phyloP scores from a whole-genome alignment of 2,888 invertebrate species.

The Eremobia ochroleuca region DNA sequence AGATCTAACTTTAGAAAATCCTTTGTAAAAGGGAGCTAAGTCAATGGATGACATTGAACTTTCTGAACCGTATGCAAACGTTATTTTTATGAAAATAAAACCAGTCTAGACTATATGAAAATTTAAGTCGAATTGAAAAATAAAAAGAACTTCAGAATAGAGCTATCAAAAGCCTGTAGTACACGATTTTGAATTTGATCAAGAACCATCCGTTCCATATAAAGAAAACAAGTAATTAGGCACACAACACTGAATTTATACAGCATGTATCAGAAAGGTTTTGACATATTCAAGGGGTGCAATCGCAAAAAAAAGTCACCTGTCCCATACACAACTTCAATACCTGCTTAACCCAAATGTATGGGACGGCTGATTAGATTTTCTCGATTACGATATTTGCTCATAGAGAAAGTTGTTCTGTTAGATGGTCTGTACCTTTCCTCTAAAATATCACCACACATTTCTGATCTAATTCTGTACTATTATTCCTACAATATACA shows the following conservation, averaged over 20 bases:
- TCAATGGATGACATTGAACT: not conserved
- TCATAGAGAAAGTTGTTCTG: not conserved
- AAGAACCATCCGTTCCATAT: not conserved
- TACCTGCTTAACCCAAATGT: not conserved
- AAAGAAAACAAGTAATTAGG: not conserved
- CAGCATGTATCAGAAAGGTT: not conserved
- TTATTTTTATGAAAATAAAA: not conserved
- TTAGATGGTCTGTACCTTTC: not conserved
- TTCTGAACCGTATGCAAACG: not conserved
- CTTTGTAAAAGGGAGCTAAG: not conserved
- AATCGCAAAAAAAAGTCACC: not conserved
- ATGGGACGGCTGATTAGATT: not conserved
- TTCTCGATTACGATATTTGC: not conserved
- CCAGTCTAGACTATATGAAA: slow-evolving; percentile 21
- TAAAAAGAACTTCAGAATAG: not conserved
- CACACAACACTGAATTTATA: not conserved
- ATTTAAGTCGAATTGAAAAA: slow-evolving; percentile 21
- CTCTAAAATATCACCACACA: not conserved
- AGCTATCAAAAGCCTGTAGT: not conserved
- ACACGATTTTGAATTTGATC: slow-evolving; percentile 1
- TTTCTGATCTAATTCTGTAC: not conserved
- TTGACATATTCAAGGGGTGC: not conserved
- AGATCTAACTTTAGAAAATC: not conserved
- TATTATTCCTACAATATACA: not conserved
- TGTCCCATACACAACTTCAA: not conserved